phyloP scores from a whole-genome alignment of 2,797 vertebrate genomes.

The Eupleurogrammus muticus region DNA sequence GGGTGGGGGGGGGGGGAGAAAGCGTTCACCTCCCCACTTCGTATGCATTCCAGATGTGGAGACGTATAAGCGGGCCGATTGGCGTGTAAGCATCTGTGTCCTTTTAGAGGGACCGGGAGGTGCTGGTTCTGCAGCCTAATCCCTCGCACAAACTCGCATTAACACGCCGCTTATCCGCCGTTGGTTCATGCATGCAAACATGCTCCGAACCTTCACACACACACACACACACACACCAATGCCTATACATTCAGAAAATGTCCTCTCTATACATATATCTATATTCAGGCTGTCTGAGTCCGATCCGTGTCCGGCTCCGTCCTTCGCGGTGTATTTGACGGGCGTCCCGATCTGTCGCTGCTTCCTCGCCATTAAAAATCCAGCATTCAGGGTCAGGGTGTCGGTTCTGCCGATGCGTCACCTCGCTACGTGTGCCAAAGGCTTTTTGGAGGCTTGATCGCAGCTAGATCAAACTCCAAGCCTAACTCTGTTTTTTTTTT shows the following conservation, averaged over 20 bases:
- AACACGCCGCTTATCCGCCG: slow-evolving; percentile 24
- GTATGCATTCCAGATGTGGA: slow-evolving; percentile 59
- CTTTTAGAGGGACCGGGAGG: slow-evolving; percentile 26
- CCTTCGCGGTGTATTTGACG: slow-evolving; percentile 20
- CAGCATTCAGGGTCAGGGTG: slow-evolving; percentile 35
- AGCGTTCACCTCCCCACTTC: slow-evolving; percentile 37
- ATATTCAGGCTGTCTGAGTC: neutral
- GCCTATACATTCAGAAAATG: neutral
- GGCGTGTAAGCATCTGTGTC: slow-evolving; percentile 45
- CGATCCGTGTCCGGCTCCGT: slow-evolving; percentile 1
- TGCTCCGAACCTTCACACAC: slow-evolving; percentile 3
- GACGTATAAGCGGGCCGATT: slow-evolving; percentile 15
- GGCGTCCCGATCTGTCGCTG: slow-evolving; percentile 8
- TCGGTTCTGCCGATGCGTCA: slow-evolving; percentile 33
- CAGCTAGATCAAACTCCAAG: neutral
- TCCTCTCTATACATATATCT: slow-evolving; percentile 1
- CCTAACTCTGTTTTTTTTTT: too few relatives aligned
- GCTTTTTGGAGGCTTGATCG: neutral
- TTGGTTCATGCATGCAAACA: slow-evolving; percentile 29
- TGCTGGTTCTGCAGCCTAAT: slow-evolving; percentile 40
- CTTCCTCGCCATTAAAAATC: slow-evolving; percentile 20
- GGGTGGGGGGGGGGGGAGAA: slow-evolving; percentile 21
- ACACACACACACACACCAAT: neutral
- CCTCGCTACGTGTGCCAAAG: too few relatives aligned
- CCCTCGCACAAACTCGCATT: slow-evolving; percentile 28